Percentiles rank a stretch among this genome's conserved stretches.
Conservation (phyloP, 1,140 invertebrate species). For the Cotesia glomerata region DNA sequence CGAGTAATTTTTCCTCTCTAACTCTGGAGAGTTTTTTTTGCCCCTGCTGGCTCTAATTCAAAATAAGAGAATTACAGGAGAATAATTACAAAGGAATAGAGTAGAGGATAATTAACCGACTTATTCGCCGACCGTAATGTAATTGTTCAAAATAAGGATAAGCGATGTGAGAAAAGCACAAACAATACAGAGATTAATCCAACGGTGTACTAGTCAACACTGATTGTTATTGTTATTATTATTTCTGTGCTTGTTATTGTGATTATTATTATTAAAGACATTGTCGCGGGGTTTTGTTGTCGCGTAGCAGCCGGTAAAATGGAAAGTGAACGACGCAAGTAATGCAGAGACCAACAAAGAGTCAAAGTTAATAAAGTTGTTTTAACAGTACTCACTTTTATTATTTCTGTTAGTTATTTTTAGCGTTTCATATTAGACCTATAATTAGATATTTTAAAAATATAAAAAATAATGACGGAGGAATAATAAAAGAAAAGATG, state of each 20-base stretch:
- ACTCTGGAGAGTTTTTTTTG: no score
- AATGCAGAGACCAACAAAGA: not conserved
- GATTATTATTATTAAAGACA: no score
- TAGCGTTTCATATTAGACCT: not conserved
- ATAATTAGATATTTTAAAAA: not conserved
- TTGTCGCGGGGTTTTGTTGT: not conserved
- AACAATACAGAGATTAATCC: slow-evolving; percentile 12
- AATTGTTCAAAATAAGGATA: not conserved
- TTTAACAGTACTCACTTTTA: slow-evolving; percentile 18
- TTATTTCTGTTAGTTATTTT: slow-evolving; percentile 10
- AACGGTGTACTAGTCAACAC: not conserved
- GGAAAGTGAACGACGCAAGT: not conserved
- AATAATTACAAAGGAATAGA: not conserved
- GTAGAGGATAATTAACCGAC: slow-evolving; percentile 1
- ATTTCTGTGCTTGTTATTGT: no score
- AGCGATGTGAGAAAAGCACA: not conserved
- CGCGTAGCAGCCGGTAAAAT: not conserved
- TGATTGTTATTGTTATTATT: no score
- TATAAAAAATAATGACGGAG: not conserved
- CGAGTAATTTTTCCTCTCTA: no score
- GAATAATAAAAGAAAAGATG: not conserved
- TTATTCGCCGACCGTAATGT: not conserved
- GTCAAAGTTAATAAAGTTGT: not conserved
- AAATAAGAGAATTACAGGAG: not conserved
- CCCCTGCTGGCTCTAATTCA: no score